Evolutionary conservation across 37 sponge, comb jelly and placozoan genomes (phyloP).

Genomic region (Bolinopsis microptera): DNA sequence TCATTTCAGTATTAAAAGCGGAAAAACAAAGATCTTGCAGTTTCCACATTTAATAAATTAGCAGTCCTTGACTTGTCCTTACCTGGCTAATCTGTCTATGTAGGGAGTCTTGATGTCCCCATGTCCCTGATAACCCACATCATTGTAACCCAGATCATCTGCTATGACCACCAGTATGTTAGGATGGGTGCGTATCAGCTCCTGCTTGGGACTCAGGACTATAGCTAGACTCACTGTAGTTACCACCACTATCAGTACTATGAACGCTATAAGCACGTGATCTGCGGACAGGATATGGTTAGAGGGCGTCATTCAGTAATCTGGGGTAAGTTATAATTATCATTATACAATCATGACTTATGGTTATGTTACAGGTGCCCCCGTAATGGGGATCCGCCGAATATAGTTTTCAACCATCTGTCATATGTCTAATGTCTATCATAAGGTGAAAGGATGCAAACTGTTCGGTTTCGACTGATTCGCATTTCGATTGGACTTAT

Average conservation of each 20-base stretch:
- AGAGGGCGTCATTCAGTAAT: background rate
- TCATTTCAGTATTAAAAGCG: too few relatives aligned
- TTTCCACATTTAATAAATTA: too few relatives aligned
- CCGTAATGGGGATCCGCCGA: too few relatives aligned
- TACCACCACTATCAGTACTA: constrained; percentile 30
- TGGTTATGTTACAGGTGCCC: too few relatives aligned
- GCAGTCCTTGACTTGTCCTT: too few relatives aligned
- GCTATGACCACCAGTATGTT: constrained; percentile 33
- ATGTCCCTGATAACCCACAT: background rate
- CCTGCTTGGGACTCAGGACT: background rate
- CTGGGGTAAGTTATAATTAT: background rate
- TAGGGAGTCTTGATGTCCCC: constrained; percentile 58
- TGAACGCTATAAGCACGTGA: constrained; percentile 40
- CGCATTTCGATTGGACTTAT: too few relatives aligned
- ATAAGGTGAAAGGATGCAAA: too few relatives aligned
- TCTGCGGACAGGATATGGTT: background rate
- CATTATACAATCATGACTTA: too few relatives aligned
- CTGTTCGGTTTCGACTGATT: too few relatives aligned
- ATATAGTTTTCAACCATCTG: background rate
- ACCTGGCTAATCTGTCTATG: constrained; percentile 34
- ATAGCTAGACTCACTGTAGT: constrained; percentile 7
- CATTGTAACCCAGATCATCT: constrained; percentile 63
- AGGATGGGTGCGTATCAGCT: background rate
- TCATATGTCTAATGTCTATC: too few relatives aligned
- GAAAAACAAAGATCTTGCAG: too few relatives aligned